phyloP scores from a whole-genome alignment of 2,888 invertebrate species.

The Spicauda simplicius region DNA sequence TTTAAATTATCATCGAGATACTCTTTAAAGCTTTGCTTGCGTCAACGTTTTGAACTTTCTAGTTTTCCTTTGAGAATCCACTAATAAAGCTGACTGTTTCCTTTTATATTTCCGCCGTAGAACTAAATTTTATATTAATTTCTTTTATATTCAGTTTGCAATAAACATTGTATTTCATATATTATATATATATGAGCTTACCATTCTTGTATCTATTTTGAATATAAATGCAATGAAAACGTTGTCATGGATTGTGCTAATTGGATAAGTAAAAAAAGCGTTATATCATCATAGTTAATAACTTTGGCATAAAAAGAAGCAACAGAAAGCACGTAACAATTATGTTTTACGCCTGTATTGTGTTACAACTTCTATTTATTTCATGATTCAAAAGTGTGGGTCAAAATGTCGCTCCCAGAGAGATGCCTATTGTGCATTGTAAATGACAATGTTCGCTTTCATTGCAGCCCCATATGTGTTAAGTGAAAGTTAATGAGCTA shows the following conservation, averaged over 20 bases:
- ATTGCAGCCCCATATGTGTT: slow-evolving; percentile 63
- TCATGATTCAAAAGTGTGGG: slow-evolving; percentile 40
- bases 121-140: neutral
- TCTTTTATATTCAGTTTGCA: neutral
- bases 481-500: slow-evolving; percentile 60
- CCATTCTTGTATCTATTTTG: no score
- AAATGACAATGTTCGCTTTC: slow-evolving; percentile 68
- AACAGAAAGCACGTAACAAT: slow-evolving; percentile 8
- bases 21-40: slow-evolving; percentile 3
- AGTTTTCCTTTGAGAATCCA: slow-evolving; percentile 1
- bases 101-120: neutral
- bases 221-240: no score
- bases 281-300: slow-evolving; percentile 2
- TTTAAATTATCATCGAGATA: slow-evolving; percentile 11
- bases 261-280: no score
- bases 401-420: slow-evolving; percentile 49
- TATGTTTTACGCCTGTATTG: slow-evolving; percentile 27
- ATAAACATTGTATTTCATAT: no score
- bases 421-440: slow-evolving; percentile 67
- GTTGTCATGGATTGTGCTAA: no score
- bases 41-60: slow-evolving; percentile 1
- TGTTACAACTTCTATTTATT: slow-evolving; percentile 14
- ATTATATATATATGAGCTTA: no score
- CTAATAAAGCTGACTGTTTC: neutral
- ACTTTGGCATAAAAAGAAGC: neutral